phyloP scores from a whole-genome alignment of 2,113 vertebrate genomes.

The Pangasianodon gigas region DNA sequence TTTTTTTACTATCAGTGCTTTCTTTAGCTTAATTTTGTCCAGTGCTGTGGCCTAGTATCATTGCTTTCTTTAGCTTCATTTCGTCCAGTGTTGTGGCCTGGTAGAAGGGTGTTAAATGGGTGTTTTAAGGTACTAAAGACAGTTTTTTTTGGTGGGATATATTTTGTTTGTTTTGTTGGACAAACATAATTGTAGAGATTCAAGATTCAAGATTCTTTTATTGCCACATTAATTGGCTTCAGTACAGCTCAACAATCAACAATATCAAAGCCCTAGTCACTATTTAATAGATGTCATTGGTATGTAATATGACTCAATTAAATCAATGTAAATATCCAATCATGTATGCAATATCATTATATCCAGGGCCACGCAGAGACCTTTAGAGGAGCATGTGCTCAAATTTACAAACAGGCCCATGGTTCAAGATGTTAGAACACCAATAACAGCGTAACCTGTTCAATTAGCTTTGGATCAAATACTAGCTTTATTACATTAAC shows the following conservation, averaged over 20 bases:
- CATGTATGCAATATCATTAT: no score
- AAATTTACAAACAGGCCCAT: neutral
- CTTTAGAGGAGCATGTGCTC: no score
- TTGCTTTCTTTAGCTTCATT: neutral
- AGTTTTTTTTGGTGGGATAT: neutral
- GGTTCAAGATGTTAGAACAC: neutral
- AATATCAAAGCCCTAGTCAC: no score
- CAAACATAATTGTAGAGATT: neutral
- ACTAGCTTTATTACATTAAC: neutral
- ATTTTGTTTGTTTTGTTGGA: neutral
- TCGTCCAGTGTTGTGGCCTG: neutral
- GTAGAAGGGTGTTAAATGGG: neutral
- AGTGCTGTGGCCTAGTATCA: neutral
- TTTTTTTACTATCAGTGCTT: conserved; percentile 8
- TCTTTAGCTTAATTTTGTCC: neutral
- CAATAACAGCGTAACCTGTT: neutral
- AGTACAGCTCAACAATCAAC: no score
- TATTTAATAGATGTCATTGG: neutral
- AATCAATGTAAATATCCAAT: no score
- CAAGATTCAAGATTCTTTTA: no score
- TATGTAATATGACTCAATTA: no score
- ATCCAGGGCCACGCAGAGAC: no score
- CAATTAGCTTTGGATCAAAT: neutral
- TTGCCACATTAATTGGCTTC: no score
- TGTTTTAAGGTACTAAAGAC: neutral